Evolutionary conservation across 2,888 invertebrate species (phyloP), one percentile per base, ranked within the genome.

Genomic region (Thalpophila matura): DNA sequence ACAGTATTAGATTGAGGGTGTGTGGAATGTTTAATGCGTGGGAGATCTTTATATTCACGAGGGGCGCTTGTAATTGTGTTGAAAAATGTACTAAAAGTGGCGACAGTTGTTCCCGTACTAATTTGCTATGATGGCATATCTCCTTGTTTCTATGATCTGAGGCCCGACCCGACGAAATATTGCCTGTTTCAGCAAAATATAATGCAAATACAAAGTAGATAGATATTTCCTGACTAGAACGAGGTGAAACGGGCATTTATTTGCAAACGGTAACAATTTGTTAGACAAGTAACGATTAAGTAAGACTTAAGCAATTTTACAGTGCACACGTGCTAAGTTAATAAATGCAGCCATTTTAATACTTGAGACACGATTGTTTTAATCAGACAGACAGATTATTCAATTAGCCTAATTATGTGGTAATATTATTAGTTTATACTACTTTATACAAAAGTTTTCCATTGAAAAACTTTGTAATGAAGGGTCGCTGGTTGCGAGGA

Each of bases 291-390:
- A 62, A 49, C 42, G 46, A 33, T 35, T 0, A 42, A 49, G 18
- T 43, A 49, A 18, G 14, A 29, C 29, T 18, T 33, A 22, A 35
- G 16, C 29, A 33, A 33, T 18, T 18, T 29, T 18, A 16, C 37
- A 10, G n/a, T n/a, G 33, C n/a, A 14, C 57, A 53, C 33, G 57
- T 49, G 64, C 26, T 16, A 31, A 45, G 22, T 35, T 35, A 51
- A 62, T 62, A 56, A 40, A 56, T 70, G 16, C 46, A 56, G 38
- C 18, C 7, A 55, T 29, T 72, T 60, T 60, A 60, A 70, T 70
- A 51, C 37, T 26, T 29, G 18, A 2, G 29, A 18, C 60, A 72
- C 67, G 70, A 72, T 55, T 66, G 18, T 58, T 46, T 26, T 42
- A 64, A 57, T 57, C 42, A 38, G n/a, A 31, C n/a, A 59, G 51